A percentile compares a stretch with the other conserved stretches of the same genome.
Evolutionary conservation across 1,140 invertebrate genomes (phyloP).

Genomic region (Spodoptera frugiperda): DNA sequence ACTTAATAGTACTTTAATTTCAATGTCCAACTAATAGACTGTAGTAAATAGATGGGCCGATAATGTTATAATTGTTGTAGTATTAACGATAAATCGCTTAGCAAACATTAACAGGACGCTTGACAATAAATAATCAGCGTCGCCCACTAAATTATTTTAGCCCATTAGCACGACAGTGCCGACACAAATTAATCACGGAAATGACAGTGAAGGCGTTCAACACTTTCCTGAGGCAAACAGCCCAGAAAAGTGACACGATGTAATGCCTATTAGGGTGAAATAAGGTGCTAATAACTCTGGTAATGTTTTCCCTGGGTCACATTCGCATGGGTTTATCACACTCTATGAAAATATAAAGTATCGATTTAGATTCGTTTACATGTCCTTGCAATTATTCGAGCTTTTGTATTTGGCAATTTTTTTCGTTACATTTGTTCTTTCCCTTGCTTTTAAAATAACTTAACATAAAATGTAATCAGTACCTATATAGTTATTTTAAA

Average conservation of each 20-base stretch:
- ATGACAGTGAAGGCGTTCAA: constrained; percentile 83
- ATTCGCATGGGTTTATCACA: background rate
- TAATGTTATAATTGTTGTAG: constrained; percentile 39
- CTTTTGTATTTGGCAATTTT: background rate
- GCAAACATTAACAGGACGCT: constrained; percentile 55
- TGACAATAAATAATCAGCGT: constrained; percentile 76
- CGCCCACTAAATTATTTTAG: constrained; percentile 83
- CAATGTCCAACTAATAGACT: constrained; percentile 32
- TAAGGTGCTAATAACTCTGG: constrained; percentile 30
- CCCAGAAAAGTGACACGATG: constrained; percentile 44
- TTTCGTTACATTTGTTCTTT: background rate
- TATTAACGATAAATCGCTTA: constrained; percentile 68
- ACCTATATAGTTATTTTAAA: too few relatives aligned
- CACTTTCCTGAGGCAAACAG: constrained; percentile 71
- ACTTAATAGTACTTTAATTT: background rate
- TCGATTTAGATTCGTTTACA: constrained; percentile 5
- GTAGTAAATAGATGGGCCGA: constrained; percentile 24
- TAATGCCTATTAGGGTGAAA: constrained; percentile 31
- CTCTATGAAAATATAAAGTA: background rate
- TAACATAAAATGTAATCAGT: too few relatives aligned
- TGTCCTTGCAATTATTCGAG: background rate
- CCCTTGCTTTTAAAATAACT: too few relatives aligned
- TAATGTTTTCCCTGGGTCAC: constrained; percentile 13
- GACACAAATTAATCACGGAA: constrained; percentile 84
- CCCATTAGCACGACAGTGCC: constrained; percentile 78